These are phyloP conservation scores for Pogonophryne albipinna DNA, from an alignment of 2,797 vertebrate genomes.

Conservation along the genomic window DNA sequence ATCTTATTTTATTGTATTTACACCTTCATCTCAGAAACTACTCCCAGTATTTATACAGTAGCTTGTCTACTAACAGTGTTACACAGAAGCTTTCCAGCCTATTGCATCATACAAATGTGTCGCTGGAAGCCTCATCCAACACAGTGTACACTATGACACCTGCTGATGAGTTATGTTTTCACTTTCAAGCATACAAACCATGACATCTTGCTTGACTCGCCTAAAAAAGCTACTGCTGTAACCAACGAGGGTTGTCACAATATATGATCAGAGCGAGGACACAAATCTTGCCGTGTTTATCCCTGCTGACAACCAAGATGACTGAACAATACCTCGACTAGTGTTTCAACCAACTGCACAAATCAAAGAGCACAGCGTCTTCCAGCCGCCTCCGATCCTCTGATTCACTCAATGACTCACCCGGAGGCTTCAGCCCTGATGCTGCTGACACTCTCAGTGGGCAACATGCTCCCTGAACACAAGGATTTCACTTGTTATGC, in stretches of 20 bases:
- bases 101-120: background rate
- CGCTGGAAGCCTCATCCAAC: slow-evolving; percentile 18
- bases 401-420: slow-evolving; percentile 27
- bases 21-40: no score
- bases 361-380: background rate
- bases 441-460: background rate
- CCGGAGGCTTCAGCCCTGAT: background rate
- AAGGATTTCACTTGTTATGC: background rate
- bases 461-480: background rate
- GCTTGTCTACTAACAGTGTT: background rate
- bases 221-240: slow-evolving; percentile 1
- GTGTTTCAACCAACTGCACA: slow-evolving; percentile 5
- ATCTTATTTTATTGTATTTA: background rate
- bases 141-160: background rate
- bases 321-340: background rate
- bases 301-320: background rate
- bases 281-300: slow-evolving; percentile 3
- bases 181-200: background rate
- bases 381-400: background rate
- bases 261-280: background rate
- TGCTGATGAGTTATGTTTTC: slow-evolving; percentile 12
- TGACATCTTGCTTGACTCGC: background rate
- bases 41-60: no score
- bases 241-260: background rate
- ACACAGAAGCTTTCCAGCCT: slow-evolving; percentile 2